Conservation (phyloP, 2,888 invertebrate genomes). For the Aleiodes testaceus region DNA sequence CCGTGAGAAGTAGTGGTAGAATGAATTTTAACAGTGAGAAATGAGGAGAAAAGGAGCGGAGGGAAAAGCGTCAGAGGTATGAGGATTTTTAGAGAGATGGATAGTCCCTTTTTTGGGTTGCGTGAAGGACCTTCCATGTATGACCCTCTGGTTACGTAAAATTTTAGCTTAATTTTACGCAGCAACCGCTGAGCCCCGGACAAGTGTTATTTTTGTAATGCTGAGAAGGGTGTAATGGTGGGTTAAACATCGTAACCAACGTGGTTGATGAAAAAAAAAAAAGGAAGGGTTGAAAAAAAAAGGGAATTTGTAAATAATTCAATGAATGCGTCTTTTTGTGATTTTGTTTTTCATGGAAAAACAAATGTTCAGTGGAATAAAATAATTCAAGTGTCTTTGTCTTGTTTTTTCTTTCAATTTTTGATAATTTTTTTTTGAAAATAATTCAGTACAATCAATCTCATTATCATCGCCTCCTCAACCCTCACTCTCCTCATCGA, state of each 20-base stretch:
- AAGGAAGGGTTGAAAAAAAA: not conserved
- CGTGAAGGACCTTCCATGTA: constrained; percentile 55
- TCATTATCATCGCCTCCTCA: not conserved
- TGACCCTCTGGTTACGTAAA: constrained; percentile 55
- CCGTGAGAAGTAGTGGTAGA: constrained; percentile 48
- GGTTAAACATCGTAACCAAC: constrained; percentile 26
- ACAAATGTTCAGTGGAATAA: too few species aligned
- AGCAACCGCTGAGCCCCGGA: constrained; percentile 45
- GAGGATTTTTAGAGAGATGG: constrained; percentile 36
- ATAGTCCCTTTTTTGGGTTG: constrained; percentile 19
- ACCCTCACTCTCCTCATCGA: constrained; percentile 3
- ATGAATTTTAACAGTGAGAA: constrained; percentile 29
- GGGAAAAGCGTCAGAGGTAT: constrained; percentile 28
- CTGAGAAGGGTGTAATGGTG: constrained; percentile 45
- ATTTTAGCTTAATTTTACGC: constrained; percentile 69
- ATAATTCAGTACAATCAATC: not conserved
- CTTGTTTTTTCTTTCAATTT: not conserved
- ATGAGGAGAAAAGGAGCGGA: constrained; percentile 38
- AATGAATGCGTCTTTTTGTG: constrained; percentile 6
- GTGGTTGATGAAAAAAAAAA: not conserved
- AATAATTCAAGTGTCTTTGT: too few species aligned
- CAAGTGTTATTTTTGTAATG: constrained; percentile 70
- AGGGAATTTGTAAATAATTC: constrained; percentile 19
- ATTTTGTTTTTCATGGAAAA: too few species aligned
- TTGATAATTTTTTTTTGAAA: constrained; percentile 1